Evolutionary conservation across 2,888 invertebrate genomes (phyloP), one percentile per base, ranked within the genome.

Genomic region (Syritta pipiens): DNA sequence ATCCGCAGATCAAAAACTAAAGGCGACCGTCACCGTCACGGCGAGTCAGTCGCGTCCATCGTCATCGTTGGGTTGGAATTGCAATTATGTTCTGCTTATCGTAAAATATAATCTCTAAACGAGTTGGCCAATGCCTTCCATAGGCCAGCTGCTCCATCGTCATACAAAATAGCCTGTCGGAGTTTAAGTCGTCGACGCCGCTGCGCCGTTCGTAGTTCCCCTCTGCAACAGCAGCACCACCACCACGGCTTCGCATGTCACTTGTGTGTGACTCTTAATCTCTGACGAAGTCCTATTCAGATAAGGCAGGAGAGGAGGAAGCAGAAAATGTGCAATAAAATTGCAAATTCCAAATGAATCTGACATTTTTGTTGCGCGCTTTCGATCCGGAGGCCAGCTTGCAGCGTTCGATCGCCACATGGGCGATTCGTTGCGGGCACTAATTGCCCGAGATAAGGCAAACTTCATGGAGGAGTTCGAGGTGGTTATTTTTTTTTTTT

Each of bases 21-120:
- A 44, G 28, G 22, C 65, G 37, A 40, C 59, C 68, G 55, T 60
- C 75, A 69, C 48, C 68, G 32, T 68, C 48, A 51, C 42, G 14
- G 37, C 37, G 14, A 14, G n/a, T 14, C 35, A 37, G n/a, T n/a
- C n/a, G n/a, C n/a, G n/a, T 37, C 37, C 7, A 17, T 17, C 37
- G 37, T 17, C 14, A 17, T 14, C 57, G 57, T 49, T 69, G 40
- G 59, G 42, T 30, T 53, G 71, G 65, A 59, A 71, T 71, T 59
- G 76, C 71, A 77, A 77, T 77, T 77, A 77, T 65, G 57, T 51
- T 59, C 30, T 42, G n/a, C 51, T 71, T 77, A 77, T 77, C 76
- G 59, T 71, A 71, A 77, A 77, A 71, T 71, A 46, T 77, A 77
- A 77, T 77, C 76, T 71, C 14, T 9, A 77, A 77, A 77, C 76